phyloP scores from a whole-genome alignment of 2,888 invertebrate genomes.

The Chalcis sispes region DNA sequence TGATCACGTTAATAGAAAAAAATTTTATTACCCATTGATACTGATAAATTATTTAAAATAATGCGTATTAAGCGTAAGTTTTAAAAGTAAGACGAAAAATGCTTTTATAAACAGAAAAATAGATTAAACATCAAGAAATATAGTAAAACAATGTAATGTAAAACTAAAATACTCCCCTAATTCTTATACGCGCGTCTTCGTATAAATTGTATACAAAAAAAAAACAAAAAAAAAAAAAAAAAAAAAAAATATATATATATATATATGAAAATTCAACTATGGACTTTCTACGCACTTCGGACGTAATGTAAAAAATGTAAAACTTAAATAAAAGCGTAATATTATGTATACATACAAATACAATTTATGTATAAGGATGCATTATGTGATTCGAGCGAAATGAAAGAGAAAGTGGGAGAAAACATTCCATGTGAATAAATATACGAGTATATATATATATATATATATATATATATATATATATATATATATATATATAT shows the following conservation, averaged over 20 bases:
- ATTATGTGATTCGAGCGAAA: constrained; percentile 8
- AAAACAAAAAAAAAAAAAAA: constrained; percentile 17
- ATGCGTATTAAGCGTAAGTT: constrained; percentile 13
- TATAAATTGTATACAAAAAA: constrained; percentile 49
- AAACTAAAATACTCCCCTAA: constrained; percentile 19
- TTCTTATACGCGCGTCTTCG: constrained; percentile 49
- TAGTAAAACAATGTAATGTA: constrained; percentile 26
- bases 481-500: too few relatives aligned
- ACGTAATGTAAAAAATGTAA: constrained; percentile 56
- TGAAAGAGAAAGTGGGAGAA: constrained; percentile 24
- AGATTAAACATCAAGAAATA: constrained; percentile 27
- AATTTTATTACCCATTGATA: constrained; percentile 13
- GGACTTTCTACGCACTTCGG: constrained; percentile 57
- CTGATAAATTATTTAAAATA: constrained; percentile 40
- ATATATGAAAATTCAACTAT: too few relatives aligned
- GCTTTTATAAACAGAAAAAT: constrained; percentile 43
- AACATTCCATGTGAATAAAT: constrained; percentile 48
- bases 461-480: too few relatives aligned
- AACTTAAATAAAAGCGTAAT: constrained; percentile 40
- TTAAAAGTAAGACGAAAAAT: constrained; percentile 23
- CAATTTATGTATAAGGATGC: constrained; percentile 23
- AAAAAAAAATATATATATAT: too few relatives aligned
- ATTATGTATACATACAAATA: constrained; percentile 40
- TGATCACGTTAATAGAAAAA: not conserved
- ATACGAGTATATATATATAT: too few relatives aligned